Base-by-base conservation (phyloP, 1,140 invertebrate genomes). In the Ceratina australensis region DNA sequence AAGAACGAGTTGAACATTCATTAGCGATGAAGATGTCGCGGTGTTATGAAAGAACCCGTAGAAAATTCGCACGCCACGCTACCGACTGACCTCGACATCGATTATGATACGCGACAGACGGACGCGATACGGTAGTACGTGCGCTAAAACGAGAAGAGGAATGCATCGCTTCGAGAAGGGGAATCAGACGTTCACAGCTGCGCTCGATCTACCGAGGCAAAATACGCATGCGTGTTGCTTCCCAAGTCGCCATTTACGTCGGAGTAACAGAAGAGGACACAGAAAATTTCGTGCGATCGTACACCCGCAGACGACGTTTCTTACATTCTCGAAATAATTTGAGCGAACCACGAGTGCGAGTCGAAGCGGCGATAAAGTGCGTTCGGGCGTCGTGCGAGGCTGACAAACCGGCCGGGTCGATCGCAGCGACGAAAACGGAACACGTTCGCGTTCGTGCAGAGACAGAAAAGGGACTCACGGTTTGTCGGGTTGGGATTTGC, bases 401-500 rank as follows among this genome's bases (percentile, higher is more conserved):
- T 1, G 18, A 56, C 20, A 49, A 7, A 13, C 7, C 8, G n/a
- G 15, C 3, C 18, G 1, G 8, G 3, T 24, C 42, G 22, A 22
- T 8, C 47, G 20, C 26, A 16, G 8, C 18, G 10, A 12, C 1
- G 13, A 22, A 24, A 28, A 4, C 22, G 65, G 12, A 66, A 47
- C 52, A 18, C 28, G 24, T 72, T n/a, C 15, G 59, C 47, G n/a
- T 13, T 64, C 22, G 71, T 80, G 26, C 18, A 20, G 15, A 57
- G 15, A 18, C 0, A n/a, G 15, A 56, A 24, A 22, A 20, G 47
- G 33, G 81, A 95, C 96, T 95, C 93, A 98, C 97, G 97, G 96
- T 93, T 95, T 97, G 91, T 98, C 97, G 5, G 96, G 95, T 87
- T 98, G 97, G n/a, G 94, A 94, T 88, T 93, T 95, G 60, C 97